phyloP scores from a whole-genome alignment of 2,888 invertebrate species.

The Dryadula phaetusa region DNA sequence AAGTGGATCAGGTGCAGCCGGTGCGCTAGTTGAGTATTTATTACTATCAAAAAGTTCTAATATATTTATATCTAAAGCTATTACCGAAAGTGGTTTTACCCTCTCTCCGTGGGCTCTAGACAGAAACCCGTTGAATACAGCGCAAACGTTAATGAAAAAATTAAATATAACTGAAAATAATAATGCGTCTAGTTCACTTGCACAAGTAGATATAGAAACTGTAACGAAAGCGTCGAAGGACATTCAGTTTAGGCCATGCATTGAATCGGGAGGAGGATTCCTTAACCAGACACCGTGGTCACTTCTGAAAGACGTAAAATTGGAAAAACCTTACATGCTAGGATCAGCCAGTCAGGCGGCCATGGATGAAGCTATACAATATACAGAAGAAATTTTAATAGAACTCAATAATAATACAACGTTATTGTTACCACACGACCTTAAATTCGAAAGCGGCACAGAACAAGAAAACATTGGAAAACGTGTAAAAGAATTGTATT shows the following conservation, averaged over 20 bases:
- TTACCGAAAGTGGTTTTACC: slow-evolving; percentile 69
- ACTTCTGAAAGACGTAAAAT: slow-evolving; percentile 52
- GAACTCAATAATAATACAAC: slow-evolving; percentile 56
- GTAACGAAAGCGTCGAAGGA: slow-evolving; percentile 54
- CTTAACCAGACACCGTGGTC: slow-evolving; percentile 61
- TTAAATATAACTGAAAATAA: slow-evolving; percentile 44
- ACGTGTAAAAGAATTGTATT: slow-evolving; percentile 61
- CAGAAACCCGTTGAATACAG: slow-evolving; percentile 59
- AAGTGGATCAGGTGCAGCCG: slow-evolving; percentile 67
- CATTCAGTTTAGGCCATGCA: slow-evolving; percentile 61
- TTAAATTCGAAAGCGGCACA: slow-evolving; percentile 53
- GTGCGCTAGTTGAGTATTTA: slow-evolving; percentile 66
- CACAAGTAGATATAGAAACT: slow-evolving; percentile 45
- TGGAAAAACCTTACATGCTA: slow-evolving; percentile 60
- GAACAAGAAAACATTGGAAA: slow-evolving; percentile 50
- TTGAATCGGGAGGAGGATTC: slow-evolving; percentile 58
- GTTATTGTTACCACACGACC: slow-evolving; percentile 62
- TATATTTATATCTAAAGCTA: slow-evolving; percentile 62
- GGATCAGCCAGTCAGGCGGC: slow-evolving; percentile 68
- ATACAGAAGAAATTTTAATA: slow-evolving; percentile 51
- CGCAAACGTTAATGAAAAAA: slow-evolving; percentile 59
- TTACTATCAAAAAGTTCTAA: slow-evolving; percentile 60
- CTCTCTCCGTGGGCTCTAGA: slow-evolving; percentile 69
- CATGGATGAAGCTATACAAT: slow-evolving; percentile 56
- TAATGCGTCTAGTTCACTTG: slow-evolving; percentile 37